Evolutionary conservation across 2,888 invertebrate genomes (phyloP), one percentile per base, ranked within the genome.

Genomic region (Bhutanitis thaidina): DNA sequence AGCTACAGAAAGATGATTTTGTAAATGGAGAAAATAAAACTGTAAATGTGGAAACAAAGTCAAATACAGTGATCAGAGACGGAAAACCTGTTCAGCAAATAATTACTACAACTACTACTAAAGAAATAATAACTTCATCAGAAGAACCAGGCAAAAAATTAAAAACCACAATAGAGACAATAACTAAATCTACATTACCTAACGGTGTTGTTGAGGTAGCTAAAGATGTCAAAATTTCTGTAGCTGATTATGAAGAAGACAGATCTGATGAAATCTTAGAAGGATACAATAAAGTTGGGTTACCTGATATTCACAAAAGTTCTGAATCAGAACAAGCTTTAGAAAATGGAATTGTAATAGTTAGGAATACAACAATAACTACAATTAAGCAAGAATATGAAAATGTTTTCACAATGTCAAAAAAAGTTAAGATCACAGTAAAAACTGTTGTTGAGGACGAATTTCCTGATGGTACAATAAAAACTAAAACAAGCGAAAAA

Each of bases 401-500:
- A 59, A 82, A 83, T 62, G 35, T 34, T 3, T 54, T 59, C 36
- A 65, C 58, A 13, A 70, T 57, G 27, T 67, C 70, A 8, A 80
- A 68, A 53, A 89, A 87, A 74, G 71, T 84, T 3, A 88, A 82
- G 66, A 86, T 82, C 5, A 71, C 67, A 1, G 65, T 80, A 5
- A 77, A 65, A 57, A 80, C 78, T 13, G 53, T 75, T 1, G 71
- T 69, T 48, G 85, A 85, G 72, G 86, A 90, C 59, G 79, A 83
- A 69, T 63, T 77, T 56, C 85, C 85, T 4, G 82, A 89, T 65
- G 85, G 87, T 2, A 77, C 83, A n/a, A 65, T 86, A 1, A 65
- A 81, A 39, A 82, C 79, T 0, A 85, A 84, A 54, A 85, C 76
- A 48, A 86, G 77, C 60, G 85, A 86, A 68, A 90, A 86, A 57